Base-by-base conservation (phyloP, 1,140 invertebrate genomes). In the Trichogramma pretiosum region DNA sequence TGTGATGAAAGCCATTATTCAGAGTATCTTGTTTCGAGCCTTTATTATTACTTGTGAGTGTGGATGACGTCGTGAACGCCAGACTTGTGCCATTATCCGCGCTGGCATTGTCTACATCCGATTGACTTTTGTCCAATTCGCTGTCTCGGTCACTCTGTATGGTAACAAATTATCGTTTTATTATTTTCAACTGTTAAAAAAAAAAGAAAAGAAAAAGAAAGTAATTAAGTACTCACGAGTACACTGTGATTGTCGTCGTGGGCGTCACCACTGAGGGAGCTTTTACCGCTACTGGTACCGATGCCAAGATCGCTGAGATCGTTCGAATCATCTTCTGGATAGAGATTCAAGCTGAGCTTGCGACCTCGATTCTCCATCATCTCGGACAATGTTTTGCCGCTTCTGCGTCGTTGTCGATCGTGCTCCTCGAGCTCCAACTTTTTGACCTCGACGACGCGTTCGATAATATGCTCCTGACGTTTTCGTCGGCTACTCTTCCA, bases 401-500 rank as follows among this genome's bases (percentile, higher is more conserved):
- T 85, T 66, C 86, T 81, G 64, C 78, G 76, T 59, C 82, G 77
- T 53, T 74, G 76, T 59, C 77, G 74, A 70, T 76, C 81, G 63
- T 85, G 78, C 60, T 89, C 82, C 65, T 87, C 83, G 59, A 85
- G 71, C 69, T 85, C 83, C 57, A 88, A 76, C 66, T 87, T 87
- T 59, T 91, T 89, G 52, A 89, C 86, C 73, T 92, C 88, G 22
- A 89, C 87, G 26, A 87, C 87, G 52, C 88, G 77, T 66, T 90
- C 86, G 56, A 91, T 89, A 52, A 88, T 89, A 67, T 89, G 87
- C 59, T 91, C 89, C 57, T 88, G 86, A 48, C 83, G 78, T 81
- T 91, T 91, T 77, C 88, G 81, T 57, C 90, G 76, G 51, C 85
- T 89, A 52, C 84, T 88, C 72, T 93, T 93, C 90, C 90, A 93